Conservation (phyloP, 2,113 vertebrate species). For the Elephas maximus region DNA sequence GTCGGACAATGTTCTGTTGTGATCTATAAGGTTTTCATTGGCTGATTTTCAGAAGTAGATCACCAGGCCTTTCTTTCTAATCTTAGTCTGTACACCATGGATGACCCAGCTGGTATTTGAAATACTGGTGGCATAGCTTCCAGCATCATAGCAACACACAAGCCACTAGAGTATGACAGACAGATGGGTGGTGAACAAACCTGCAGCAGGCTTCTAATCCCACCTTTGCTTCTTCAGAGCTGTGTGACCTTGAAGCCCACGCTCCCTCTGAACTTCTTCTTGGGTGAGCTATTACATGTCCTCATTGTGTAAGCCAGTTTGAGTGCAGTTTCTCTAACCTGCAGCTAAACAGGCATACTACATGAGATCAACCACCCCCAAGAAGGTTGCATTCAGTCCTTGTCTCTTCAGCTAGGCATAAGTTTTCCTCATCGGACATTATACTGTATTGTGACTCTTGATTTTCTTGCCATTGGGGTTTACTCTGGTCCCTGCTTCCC, state of each 20-base stretch:
- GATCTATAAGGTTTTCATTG: neutral
- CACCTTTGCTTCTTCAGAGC: neutral
- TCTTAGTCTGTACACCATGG: neutral
- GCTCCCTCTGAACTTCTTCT: too few species aligned
- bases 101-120: neutral
- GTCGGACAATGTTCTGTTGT: neutral
- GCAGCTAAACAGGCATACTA: neutral
- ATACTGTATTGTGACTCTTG: too few species aligned
- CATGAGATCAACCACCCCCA: too few species aligned
- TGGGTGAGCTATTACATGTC: neutral
- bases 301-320: neutral
- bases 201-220: neutral
- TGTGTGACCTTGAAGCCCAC: rapidly evolving
- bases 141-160: too few species aligned
- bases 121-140: neutral
- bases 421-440: neutral
- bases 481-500: neutral
- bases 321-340: neutral
- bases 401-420: rapidly evolving
- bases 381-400: neutral
- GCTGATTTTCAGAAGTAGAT: neutral
- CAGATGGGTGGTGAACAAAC: neutral
- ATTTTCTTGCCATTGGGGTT: neutral
- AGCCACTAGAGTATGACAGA: neutral
- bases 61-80: neutral